Evolutionary conservation across 30 jellyfish, hydroid and myxozoan species (phyloP), one percentile per base, ranked within the genome.

Genomic region (Hydractinia symbiolongicarpus): DNA sequence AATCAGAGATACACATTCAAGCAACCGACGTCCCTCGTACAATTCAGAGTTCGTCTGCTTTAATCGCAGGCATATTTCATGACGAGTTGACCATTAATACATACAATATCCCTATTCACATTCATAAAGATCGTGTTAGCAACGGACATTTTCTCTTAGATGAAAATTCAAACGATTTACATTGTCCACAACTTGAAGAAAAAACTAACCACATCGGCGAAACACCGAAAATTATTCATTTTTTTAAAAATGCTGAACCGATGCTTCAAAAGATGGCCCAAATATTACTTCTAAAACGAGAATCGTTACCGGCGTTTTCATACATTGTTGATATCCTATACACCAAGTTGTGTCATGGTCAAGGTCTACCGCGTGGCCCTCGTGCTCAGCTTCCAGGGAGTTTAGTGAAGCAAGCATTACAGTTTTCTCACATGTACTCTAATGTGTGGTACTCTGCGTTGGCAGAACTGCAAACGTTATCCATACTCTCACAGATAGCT

Each of bases 41-140:
- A 20, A 95, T 88, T 9, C 99, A 94, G 61, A 94, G 99, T 88
- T 96, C 84, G n/a, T 93, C 99, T 5, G 91, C 99, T 5, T 69
- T 94, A 64, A 61, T 94, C 52, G 70, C 71, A 7, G 99, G 96
- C 5, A 68, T 94, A 86, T 94, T 94, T 80, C 79, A 74, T 10
- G 82, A 72, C 8, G 55, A 53, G 4, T 66, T 83, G 49, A 8
- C 8, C 3, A 77, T 54, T 6, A 20, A 49, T 5, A 77, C 55
- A 5, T 72, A 54, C 50, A 53, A 58, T 54, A 13, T 88, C 50
- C 58, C 55, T 4, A 90, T 90, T n/a, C n/a, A 82, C 56, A 84
- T 94, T 14, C 82, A 55, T 54, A 66, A 56, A 50, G 97, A 88
- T 79, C 76, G 79, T 52, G 69, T 62, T 53, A 66, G 76, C 40